Evolutionary conservation across 2,797 vertebrate genomes (phyloP).

Genomic region (Phrynocephalus forsythii): DNA sequence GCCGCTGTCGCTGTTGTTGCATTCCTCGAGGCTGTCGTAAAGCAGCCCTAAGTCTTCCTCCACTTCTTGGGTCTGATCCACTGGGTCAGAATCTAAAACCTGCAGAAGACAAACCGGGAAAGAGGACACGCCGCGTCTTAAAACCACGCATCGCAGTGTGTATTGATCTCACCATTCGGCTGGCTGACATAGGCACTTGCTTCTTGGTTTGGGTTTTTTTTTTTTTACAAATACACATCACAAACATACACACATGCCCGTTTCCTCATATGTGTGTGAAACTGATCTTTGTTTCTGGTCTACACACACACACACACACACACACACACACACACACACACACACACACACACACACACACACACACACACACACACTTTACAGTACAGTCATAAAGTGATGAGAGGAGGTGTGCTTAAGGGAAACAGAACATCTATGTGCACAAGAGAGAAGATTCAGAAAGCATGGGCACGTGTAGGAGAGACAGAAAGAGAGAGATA

Average conservation of each 20-base stretch:
- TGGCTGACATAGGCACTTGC: not conserved
- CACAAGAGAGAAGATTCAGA: too few relatives aligned
- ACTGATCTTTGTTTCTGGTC: too few relatives aligned
- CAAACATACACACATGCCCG: not conserved
- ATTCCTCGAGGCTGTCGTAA: slow-evolving; percentile 97
- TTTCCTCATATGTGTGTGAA: not conserved
- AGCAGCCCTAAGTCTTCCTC: slow-evolving; percentile 96
- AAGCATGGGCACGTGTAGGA: too few relatives aligned
- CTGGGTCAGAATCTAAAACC: slow-evolving; percentile 79
- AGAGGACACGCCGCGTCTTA: too few relatives aligned
- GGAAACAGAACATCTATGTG: too few relatives aligned
- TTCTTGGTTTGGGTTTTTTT: not conserved
- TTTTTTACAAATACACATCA: not conserved
- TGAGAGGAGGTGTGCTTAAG: not conserved
- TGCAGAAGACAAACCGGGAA: slow-evolving; percentile 44
- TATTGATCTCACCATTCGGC: too few relatives aligned
- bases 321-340: too few relatives aligned
- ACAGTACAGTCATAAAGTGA: not conserved
- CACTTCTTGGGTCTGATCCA: slow-evolving; percentile 94
- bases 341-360: too few relatives aligned
- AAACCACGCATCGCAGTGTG: not conserved
- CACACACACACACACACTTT: too few relatives aligned
- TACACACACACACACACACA: too few relatives aligned
- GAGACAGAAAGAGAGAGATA: too few relatives aligned
- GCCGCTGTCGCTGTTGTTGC: slow-evolving; percentile 97